phyloP scores from a whole-genome alignment of 1,140 invertebrate species.

The Scaptomyza graminum region DNA sequence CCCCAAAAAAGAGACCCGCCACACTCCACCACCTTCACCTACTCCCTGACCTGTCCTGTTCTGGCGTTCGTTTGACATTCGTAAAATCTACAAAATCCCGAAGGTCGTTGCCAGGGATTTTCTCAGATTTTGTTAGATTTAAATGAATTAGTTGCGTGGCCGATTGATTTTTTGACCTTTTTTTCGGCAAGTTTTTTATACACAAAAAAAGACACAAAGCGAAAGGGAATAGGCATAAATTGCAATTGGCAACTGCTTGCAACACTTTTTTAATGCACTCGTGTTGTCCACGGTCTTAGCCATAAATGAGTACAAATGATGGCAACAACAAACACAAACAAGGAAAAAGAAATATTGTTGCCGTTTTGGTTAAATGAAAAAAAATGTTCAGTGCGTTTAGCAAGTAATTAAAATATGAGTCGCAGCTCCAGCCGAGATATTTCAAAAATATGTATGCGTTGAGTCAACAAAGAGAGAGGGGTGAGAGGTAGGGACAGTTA shows the following conservation, averaged over 20 bases:
- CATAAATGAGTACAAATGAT: slow-evolving; percentile 72
- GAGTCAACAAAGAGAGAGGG: slow-evolving; percentile 55
- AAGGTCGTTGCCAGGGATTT: slow-evolving; percentile 84
- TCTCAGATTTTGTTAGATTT: slow-evolving; percentile 84
- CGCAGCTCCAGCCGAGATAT: slow-evolving; percentile 5
- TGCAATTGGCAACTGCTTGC: slow-evolving; percentile 44
- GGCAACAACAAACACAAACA: slow-evolving; percentile 16
- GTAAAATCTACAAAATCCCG: slow-evolving; percentile 84
- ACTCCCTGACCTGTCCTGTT: slow-evolving; percentile 15
- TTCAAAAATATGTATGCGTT: slow-evolving; percentile 54
- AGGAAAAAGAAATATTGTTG: slow-evolving; percentile 53
- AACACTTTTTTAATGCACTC: slow-evolving; percentile 5
- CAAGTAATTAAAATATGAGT: slow-evolving; percentile 79
- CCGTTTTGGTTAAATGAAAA: slow-evolving; percentile 33
- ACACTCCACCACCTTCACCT: slow-evolving; percentile 14
- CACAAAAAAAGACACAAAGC: neutral
- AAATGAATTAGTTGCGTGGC: slow-evolving; percentile 84
- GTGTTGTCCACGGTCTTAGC: neutral
- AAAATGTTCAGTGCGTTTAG: slow-evolving; percentile 72
- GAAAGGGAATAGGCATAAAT: slow-evolving; percentile 51
- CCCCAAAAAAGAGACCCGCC: slow-evolving; percentile 14
- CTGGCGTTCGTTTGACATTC: slow-evolving; percentile 82
- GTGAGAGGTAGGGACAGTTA: neutral
- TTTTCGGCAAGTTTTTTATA: slow-evolving; percentile 43
- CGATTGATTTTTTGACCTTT: slow-evolving; percentile 84